A percentile compares a stretch with the other conserved stretches of the same genome.
These are phyloP conservation scores for Gastracanthus pulcherrimus DNA, from an alignment of 2,888 invertebrate species.

Conservation along the genomic window DNA sequence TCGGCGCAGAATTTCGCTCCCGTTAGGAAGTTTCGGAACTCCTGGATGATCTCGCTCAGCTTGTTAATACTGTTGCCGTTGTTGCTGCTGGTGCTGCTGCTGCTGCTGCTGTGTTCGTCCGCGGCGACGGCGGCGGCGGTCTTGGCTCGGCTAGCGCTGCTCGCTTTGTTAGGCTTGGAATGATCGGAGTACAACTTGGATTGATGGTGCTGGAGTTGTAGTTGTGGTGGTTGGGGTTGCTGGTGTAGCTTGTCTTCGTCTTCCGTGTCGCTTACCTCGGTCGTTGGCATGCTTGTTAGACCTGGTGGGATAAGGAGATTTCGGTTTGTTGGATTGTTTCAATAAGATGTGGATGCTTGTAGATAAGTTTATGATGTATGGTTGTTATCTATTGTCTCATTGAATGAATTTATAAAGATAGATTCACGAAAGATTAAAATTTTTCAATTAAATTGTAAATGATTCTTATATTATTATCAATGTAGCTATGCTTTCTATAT, in stretches of 20 bases:
- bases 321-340: too few relatives aligned
- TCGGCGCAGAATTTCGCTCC: slow-evolving; percentile 66
- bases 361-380: neutral
- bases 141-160: neutral
- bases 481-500: too few relatives aligned
- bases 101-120: slow-evolving; percentile 2
- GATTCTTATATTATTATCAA: too few relatives aligned
- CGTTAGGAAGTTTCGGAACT: slow-evolving; percentile 52
- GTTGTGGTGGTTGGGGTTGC: too few relatives aligned
- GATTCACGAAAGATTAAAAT: too few relatives aligned
- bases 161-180: slow-evolving; percentile 36
- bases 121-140: neutral
- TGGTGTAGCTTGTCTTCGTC: slow-evolving; percentile 51
- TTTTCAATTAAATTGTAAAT: too few relatives aligned
- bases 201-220: too few relatives aligned
- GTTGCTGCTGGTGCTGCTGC: neutral
- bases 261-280: slow-evolving; percentile 55
- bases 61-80: slow-evolving; percentile 44
- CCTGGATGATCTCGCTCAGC: slow-evolving; percentile 53
- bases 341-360: too few relatives aligned
- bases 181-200: slow-evolving; percentile 30
- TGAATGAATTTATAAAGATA: too few relatives aligned
- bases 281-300: slow-evolving; percentile 44
- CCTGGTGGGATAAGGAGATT: too few relatives aligned
- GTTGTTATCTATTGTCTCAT: too few relatives aligned